Conservation (phyloP, 2,113 vertebrate genomes). For the Megaptera novaeangliae region DNA sequence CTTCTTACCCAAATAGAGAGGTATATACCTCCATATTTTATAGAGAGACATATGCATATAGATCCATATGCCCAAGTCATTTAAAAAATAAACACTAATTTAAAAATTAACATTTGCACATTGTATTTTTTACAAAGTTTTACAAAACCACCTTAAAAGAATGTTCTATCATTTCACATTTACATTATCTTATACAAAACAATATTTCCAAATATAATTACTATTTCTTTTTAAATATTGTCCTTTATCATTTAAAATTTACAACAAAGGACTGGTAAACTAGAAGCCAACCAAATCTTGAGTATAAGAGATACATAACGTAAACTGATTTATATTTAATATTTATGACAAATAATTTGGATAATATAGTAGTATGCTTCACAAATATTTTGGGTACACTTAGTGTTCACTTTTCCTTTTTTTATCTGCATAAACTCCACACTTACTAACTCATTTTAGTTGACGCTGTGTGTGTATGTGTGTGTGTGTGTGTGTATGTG, state of each 20-base stretch:
- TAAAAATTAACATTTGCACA: not conserved
- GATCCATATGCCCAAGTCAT: not conserved
- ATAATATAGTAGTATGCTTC: not conserved
- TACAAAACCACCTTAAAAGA: not conserved
- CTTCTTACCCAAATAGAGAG: not conserved
- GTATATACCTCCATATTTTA: not conserved
- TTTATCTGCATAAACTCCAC: not conserved
- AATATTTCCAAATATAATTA: not conserved
- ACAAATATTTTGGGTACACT: not conserved
- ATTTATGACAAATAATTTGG: not conserved
- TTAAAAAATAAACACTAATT: not conserved
- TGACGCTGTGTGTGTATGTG: not conserved
- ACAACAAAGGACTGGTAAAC: not conserved
- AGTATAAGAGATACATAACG: not conserved
- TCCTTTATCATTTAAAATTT: not conserved
- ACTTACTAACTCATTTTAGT: not conserved
- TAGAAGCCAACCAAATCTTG: not conserved
- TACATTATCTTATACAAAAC: not conserved
- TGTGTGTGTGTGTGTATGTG: not conserved
- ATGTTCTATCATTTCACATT: not conserved
- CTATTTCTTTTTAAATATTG: not conserved
- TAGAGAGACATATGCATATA: not conserved
- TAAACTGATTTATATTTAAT: not conserved
- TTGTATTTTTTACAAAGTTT: not conserved
- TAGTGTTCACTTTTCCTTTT: not conserved